Base-by-base conservation (phyloP, 2,797 vertebrate genomes). In the Phrynocephalus vlangalii region DNA sequence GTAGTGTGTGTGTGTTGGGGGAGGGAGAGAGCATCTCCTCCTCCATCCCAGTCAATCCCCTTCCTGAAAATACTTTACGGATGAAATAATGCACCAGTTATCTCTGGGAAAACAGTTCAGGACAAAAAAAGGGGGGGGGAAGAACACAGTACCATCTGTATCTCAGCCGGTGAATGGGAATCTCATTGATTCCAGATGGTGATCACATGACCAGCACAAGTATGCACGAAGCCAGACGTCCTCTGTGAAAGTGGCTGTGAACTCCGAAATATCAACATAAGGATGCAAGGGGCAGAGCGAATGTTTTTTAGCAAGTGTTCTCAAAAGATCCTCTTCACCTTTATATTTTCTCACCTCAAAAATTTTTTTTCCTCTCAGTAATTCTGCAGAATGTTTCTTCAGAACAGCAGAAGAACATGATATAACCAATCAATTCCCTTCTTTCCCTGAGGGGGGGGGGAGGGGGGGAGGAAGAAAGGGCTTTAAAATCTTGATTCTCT, bases 161-260 rank as follows among this genome's bases (percentile, higher is more conserved):
- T 89, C 83, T 50, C 77, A 56, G 80, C 48, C 70, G 79, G 82
- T 1, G 3, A 72, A 66, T 18, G 79, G 73, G n/a, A 85, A 75
- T 86, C 89, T 89, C 89, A 44, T 82, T 85, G 70, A 0, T 86
- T 91, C 90, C 94, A 87, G 88, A 91, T 88, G 91, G 84, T 1
- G 56, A 60, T 89, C 91, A 15, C 50, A 71, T 79, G 60, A 56
- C 52, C 89, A 56, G 80, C 70, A n/a, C 63, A n/a, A 70, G 67
- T 0, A 0, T 22, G 52, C 0, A 0, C 26, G 75, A 60, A 1
- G 1, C 48, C 2, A 44, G 78, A 63, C 80, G 72, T 81, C 52
- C 30, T 1, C 0, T 56, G 16, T 60, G 11, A 60, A 87, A 81
- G 44, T 87, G n/a, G 9, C 72, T 3, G 0, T 73, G 86, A 44